phyloP scores from a whole-genome alignment of 2,797 vertebrate species.

The Danio kyathit region DNA sequence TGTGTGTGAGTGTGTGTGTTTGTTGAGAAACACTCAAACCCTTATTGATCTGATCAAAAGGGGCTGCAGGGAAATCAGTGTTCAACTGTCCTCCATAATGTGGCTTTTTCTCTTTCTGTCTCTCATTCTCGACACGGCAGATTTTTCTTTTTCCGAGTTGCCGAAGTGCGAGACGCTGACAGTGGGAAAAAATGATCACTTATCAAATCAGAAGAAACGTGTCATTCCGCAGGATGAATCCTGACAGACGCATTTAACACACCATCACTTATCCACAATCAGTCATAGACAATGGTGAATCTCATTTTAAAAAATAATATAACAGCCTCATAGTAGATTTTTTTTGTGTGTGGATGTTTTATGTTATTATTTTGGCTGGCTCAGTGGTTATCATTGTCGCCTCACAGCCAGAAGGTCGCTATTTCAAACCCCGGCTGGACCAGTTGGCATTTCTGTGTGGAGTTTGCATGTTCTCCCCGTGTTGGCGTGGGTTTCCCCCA shows the following conservation, averaged over 20 bases:
- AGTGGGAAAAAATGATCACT: conserved; percentile 55
- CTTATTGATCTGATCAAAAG: conserved; percentile 17
- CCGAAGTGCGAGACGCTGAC: conserved; percentile 31
- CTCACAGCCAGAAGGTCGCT: too few species aligned
- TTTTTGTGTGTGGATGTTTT: too few species aligned
- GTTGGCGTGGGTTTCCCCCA: too few species aligned
- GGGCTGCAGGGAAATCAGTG: conserved; percentile 6
- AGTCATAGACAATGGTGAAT: too few species aligned
- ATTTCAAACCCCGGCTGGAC: too few species aligned
- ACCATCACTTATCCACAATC: too few species aligned
- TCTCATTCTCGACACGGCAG: conserved; percentile 21
- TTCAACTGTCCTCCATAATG: conserved; percentile 3
- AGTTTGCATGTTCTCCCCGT: too few species aligned
- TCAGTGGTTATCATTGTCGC: too few species aligned
- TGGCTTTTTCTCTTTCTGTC: neutral
- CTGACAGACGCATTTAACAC: neutral
- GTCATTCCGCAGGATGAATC: conserved; percentile 41
- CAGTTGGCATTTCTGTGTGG: too few species aligned
- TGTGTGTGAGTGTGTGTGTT: neutral
- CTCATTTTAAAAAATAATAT: too few species aligned
- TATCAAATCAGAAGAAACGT: conserved; percentile 55
- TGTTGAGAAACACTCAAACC: neutral
- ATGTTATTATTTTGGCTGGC: too few species aligned
- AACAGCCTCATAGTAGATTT: too few species aligned
- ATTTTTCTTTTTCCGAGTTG: conserved; percentile 37